phyloP scores from a whole-genome alignment of 2,797 vertebrate genomes.

The Pagetopsis macropterus region DNA sequence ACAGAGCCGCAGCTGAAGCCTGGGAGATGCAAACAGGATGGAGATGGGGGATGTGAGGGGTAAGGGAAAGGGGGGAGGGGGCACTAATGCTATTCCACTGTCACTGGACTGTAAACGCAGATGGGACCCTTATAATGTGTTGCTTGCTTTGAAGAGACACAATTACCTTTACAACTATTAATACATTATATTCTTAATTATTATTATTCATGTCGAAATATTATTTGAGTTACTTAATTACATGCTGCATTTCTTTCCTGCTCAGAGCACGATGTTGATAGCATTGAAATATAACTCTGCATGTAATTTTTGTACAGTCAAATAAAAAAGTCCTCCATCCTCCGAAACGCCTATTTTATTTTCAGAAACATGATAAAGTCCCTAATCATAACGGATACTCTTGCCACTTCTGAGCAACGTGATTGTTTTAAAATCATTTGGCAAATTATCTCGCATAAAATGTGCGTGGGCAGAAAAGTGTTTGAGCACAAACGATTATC shows the following conservation, averaged over 20 bases:
- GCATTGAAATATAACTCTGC: constrained; percentile 14
- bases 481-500: constrained; percentile 81
- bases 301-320: background rate
- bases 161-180: constrained; percentile 18
- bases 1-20: constrained; percentile 80
- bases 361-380: constrained; percentile 37
- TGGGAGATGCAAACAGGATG: constrained; percentile 75
- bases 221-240: background rate
- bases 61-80: constrained; percentile 41
- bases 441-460: constrained; percentile 65
- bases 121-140: constrained; percentile 70
- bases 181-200: constrained; percentile 28
- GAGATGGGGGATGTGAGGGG: constrained; percentile 35
- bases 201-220: constrained; percentile 15
- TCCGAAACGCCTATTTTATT: constrained; percentile 33
- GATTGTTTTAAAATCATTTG: constrained; percentile 62
- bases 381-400: constrained; percentile 30
- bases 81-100: constrained; percentile 70
- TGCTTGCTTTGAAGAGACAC: constrained; percentile 44
- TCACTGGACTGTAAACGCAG: constrained; percentile 81
- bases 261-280: constrained; percentile 6
- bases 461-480: constrained; percentile 68
- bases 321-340: constrained; percentile 26
- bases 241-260: background rate
- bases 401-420: constrained; percentile 49